These are phyloP conservation scores for Orientallactaga bullata DNA, from an alignment of 2,113 vertebrate genomes.

Conservation along the genomic window DNA sequence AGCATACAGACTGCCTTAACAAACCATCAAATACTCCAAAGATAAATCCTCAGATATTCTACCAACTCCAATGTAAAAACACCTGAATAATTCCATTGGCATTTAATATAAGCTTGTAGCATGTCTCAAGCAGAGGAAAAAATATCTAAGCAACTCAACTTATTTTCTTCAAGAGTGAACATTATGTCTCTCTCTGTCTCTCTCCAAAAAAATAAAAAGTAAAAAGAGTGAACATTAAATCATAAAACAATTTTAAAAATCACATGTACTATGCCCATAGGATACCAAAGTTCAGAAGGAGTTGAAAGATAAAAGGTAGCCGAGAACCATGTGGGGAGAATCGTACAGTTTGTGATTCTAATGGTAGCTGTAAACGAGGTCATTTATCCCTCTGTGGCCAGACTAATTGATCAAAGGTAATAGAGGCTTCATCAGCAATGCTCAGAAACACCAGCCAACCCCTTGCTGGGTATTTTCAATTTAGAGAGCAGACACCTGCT, in stretches of 20 bases:
- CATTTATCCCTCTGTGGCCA: constrained; percentile 46
- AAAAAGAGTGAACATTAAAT: constrained; percentile 49
- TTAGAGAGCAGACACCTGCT: constrained; percentile 62
- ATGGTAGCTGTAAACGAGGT: constrained; percentile 62
- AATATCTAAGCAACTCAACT: constrained; percentile 41
- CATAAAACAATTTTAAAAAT: constrained; percentile 62
- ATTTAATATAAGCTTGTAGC: constrained; percentile 33
- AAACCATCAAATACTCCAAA: constrained; percentile 32
- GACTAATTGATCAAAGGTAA: constrained; percentile 63
- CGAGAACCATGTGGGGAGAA: constrained; percentile 20
- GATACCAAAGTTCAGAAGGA: constrained; percentile 15
- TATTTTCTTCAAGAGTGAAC: constrained; percentile 50
- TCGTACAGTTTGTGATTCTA: constrained; percentile 30
- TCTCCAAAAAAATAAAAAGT: too few relatives aligned
- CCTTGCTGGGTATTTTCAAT: constrained; percentile 39
- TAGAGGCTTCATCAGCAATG: constrained; percentile 41
- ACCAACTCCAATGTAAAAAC: constrained; percentile 6
- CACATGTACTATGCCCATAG: constrained; percentile 36
- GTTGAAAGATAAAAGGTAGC: constrained; percentile 44
- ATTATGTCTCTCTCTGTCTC: too few relatives aligned
- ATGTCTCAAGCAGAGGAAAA: not conserved
- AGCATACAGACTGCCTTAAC: constrained; percentile 20
- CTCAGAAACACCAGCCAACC: constrained; percentile 11
- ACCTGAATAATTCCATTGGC: not conserved
- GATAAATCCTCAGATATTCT: constrained; percentile 32